These are phyloP conservation scores for Castor canadensis DNA, from an alignment of 2,113 vertebrate genomes.

Conservation along the genomic window DNA sequence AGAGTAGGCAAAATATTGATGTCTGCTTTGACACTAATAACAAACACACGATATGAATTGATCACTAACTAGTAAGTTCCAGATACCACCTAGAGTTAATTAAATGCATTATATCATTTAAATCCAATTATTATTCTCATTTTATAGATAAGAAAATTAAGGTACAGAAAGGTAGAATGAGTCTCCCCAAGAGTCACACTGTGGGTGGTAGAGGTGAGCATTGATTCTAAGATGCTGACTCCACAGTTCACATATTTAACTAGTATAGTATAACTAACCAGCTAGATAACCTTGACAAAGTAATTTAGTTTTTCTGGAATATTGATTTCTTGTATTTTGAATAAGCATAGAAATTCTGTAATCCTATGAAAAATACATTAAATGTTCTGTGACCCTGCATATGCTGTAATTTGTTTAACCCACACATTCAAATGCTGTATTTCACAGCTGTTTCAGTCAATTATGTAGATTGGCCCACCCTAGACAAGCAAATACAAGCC, in stretches of 20 bases:
- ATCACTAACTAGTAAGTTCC: background rate
- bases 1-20: background rate
- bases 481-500: constrained; percentile 61
- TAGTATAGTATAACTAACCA: background rate
- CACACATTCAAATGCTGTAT: constrained; percentile 70
- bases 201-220: background rate
- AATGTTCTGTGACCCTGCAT: constrained; percentile 60
- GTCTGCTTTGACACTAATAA: background rate
- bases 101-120: background rate
- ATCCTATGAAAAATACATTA: constrained; percentile 52
- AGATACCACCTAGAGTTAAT: background rate
- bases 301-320: background rate
- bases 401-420: constrained; percentile 76
- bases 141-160: background rate
- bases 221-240: background rate
- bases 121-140: background rate
- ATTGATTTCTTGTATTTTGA: background rate
- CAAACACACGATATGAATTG: background rate
- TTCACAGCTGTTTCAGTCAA: constrained; percentile 74
- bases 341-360: constrained; percentile 7
- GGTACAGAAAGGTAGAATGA: background rate
- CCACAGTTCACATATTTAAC: background rate
- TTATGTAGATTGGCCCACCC: constrained; percentile 69
- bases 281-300: constrained; percentile 7
- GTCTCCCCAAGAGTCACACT: background rate